Evolutionary conservation across 2,888 invertebrate species (phyloP), one percentile per base, ranked within the genome.

Genomic region (Leuctra nigra): DNA sequence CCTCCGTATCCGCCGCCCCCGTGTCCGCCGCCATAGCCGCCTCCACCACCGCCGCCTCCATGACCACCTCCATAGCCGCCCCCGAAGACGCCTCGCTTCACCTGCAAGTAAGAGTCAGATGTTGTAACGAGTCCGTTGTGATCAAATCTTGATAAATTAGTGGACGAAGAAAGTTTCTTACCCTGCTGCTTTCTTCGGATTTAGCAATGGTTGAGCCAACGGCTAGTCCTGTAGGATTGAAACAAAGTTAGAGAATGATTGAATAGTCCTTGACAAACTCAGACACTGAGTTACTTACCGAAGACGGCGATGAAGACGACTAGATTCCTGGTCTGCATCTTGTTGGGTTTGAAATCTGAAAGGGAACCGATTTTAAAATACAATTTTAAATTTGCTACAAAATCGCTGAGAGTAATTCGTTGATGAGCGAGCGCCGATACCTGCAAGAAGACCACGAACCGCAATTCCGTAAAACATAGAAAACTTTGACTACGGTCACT

Each of bases 1-100:
- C 62, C 66, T 38, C 23, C 46, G n/a, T 22, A 39, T 4, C 14
- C 24, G 18, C 20, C 11, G 2, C 16, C 7, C 16, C 41, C 41
- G 2, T 11, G 16, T 4, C 18, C 11, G 6, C 11, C 11, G 16
- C n/a, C 18, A 4, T 41, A 39, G 54, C 6, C 24, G 16, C 11
- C 36, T 13, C 44, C 36, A 2, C 29, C 44, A 9, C 41, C 38
- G n/a, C 41, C 41, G n/a, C n/a, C n/a, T n/a, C n/a, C n/a, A 18
- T 14, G 6, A 6, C 38, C 38, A 14, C 41, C 18, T 4, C 41
- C 41, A 16, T 41, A 41, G 4, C 7, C 41, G 16, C 18, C 18
- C 11, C 20, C 18, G 41, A 41, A 41, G 3, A 6, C 14, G 3
- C 38, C 38, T 6, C 38, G 38, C 38, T 38, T 38, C 6, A 29